Percentiles rank a stretch among this genome's conserved stretches.
Conservation (phyloP, 2,113 vertebrate species). For the Beaufortia kweichowensis region DNA sequence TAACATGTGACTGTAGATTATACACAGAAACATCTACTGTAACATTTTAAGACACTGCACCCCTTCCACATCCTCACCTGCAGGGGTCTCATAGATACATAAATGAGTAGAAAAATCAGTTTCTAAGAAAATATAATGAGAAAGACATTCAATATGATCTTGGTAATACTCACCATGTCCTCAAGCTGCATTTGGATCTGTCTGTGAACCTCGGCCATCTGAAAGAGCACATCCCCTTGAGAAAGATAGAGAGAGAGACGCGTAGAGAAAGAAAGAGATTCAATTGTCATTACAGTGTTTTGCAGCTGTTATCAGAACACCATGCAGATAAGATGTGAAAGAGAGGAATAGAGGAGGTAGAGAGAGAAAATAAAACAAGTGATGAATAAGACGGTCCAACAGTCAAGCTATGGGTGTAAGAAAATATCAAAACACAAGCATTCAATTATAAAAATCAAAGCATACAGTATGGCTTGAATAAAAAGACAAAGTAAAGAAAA, state of each 20-base stretch:
- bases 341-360: slow-evolving; percentile 45
- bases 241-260: slow-evolving; percentile 50
- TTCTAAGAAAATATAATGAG: slow-evolving; percentile 29
- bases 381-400: slow-evolving; percentile 40
- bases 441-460: slow-evolving; percentile 20
- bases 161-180: slow-evolving; percentile 87
- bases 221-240: slow-evolving; percentile 97
- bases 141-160: slow-evolving; percentile 20
- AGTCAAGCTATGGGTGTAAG: slow-evolving; percentile 42
- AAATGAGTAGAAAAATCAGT: slow-evolving; percentile 2
- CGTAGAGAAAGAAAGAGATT: slow-evolving; percentile 30
- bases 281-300: not conserved
- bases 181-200: slow-evolving; percentile 98
- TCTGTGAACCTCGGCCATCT: slow-evolving; percentile 98
- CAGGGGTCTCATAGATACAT: slow-evolving; percentile 18
- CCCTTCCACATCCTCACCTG: slow-evolving; percentile 35
- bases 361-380: slow-evolving; percentile 50
- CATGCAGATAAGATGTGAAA: slow-evolving; percentile 36
- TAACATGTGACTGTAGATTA: slow-evolving; percentile 7
- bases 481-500: slow-evolving; percentile 23
- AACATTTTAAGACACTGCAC: slow-evolving; percentile 26
- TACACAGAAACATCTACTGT: slow-evolving; percentile 14
- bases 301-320: slow-evolving; percentile 3
- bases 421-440: slow-evolving; percentile 51
- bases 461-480: slow-evolving; percentile 23